A percentile compares a stretch with the other conserved stretches of the same genome.
phyloP scores from a whole-genome alignment of 2,113 vertebrate species.

The Lates calcarifer region DNA sequence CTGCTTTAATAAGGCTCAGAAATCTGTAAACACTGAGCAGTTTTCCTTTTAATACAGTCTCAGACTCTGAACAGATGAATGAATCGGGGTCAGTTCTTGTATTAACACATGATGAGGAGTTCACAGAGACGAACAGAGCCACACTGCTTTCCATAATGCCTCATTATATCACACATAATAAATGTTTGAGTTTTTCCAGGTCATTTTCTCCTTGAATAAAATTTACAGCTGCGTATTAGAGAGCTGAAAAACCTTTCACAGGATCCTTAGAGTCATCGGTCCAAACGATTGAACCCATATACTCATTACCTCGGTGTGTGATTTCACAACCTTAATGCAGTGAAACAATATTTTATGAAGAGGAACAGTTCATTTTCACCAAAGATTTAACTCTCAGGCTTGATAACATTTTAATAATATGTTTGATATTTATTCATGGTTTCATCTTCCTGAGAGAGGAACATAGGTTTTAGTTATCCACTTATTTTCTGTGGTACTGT shows the following conservation, averaged over 20 bases:
- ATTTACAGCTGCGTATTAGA: background rate
- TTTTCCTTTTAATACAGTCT: too few relatives aligned
- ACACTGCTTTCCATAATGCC: background rate
- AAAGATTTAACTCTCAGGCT: too few relatives aligned
- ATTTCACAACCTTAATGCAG: background rate
- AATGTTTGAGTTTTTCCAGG: slow-evolving; percentile 28
- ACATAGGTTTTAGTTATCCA: background rate
- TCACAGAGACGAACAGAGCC: background rate
- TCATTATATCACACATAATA: slow-evolving; percentile 16
- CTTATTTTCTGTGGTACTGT: too few relatives aligned
- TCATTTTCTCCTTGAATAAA: slow-evolving; percentile 27
- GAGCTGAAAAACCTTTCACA: background rate
- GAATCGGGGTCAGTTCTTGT: background rate
- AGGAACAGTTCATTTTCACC: too few relatives aligned
- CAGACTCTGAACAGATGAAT: background rate
- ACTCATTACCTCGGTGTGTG: background rate
- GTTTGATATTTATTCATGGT: too few relatives aligned
- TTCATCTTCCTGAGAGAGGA: background rate
- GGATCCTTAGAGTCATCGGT: slow-evolving; percentile 13
- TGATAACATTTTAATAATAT: too few relatives aligned
- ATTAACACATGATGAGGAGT: background rate
- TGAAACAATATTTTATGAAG: background rate
- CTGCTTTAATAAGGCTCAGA: too few relatives aligned
- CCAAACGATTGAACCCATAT: background rate
- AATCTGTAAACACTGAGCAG: background rate